Base-by-base conservation (phyloP, 2,797 vertebrate species). In the Hydrocynus forskahlii region DNA sequence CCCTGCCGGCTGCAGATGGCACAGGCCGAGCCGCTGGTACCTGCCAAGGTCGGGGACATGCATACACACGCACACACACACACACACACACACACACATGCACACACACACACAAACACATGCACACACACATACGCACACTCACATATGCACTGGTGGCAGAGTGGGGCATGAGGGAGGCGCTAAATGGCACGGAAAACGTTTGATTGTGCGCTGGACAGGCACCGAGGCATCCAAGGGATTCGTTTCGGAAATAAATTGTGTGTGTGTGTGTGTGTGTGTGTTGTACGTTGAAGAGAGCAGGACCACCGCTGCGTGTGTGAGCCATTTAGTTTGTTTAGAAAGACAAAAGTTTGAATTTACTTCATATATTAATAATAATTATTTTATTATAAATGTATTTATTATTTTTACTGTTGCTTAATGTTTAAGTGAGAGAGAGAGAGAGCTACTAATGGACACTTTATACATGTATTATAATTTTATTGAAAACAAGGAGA, bases 1-100 rank as follows among this genome's bases (percentile, higher is more conserved):
- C 92, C 93, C 91, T 93, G 92, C 89, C 80, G 88, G 88, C 90
- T 88, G 91, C 94, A 94, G 94, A 94, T 94, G 94, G 93, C 89
- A 88, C 84, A 87, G 89, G 88, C 90, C 90, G 90, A 90, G 90
- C 86, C 82, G 82, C 89, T 90, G 89, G 89, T 92, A 91, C 89
- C 88, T 88, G 90, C 89, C 91, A 92, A 92, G 92, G 93, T 93
- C 92, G 91, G 80, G 10, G 5, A 48, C 45, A 48, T 12, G 81
- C 84, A 82, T 64, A 59, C 40, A 43, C 81, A 57, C 23, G 43
- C 75, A 82, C 66, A 69, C 80, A 75, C 74, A 75, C 73, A 57
- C 16, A 29, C 86, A 43, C 78, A 59, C 78, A 64, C 73, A 76
- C 60, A 50, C n/a, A 63, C 78, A 80, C 52, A 67, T 40, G 52